phyloP scores from a whole-genome alignment of 2,113 vertebrate genomes.

The Tragelaphus scriptus region DNA sequence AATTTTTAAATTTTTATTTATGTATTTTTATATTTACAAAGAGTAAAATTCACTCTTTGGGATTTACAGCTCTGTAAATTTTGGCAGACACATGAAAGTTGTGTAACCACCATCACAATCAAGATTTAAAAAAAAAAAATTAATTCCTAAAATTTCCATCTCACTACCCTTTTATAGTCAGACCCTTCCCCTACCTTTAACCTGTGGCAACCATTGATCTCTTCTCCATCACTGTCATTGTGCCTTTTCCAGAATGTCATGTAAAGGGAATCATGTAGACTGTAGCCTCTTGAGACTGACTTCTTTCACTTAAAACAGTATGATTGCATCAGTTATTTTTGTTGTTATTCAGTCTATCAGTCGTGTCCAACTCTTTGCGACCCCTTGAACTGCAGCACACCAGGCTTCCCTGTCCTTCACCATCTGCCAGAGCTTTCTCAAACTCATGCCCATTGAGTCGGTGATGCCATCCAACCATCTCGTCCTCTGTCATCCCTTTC shows the following conservation, averaged over 20 bases:
- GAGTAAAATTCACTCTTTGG: background rate
- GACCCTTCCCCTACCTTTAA: background rate
- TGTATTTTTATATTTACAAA: conserved; percentile 12
- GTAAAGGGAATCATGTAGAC: background rate
- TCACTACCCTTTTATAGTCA: background rate
- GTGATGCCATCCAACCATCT: background rate
- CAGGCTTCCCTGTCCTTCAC: background rate
- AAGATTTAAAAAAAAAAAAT: fast-evolving
- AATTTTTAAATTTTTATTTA: background rate
- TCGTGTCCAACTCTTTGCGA: background rate
- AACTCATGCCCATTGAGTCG: background rate
- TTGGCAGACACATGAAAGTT: background rate
- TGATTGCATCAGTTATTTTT: background rate
- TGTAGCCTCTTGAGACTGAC: background rate
- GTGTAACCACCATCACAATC: background rate
- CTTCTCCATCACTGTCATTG: background rate
- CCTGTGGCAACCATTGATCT: background rate
- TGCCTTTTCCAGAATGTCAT: background rate
- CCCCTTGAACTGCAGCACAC: background rate
- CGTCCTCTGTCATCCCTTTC: background rate
- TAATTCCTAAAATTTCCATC: background rate
- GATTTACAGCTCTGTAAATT: background rate
- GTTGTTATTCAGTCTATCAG: background rate
- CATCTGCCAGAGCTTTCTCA: background rate
- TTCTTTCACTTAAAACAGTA: background rate